Evolutionary conservation across 2,888 invertebrate species (phyloP), one percentile per base, ranked within the genome.

Genomic region (Encarsia formosa): DNA sequence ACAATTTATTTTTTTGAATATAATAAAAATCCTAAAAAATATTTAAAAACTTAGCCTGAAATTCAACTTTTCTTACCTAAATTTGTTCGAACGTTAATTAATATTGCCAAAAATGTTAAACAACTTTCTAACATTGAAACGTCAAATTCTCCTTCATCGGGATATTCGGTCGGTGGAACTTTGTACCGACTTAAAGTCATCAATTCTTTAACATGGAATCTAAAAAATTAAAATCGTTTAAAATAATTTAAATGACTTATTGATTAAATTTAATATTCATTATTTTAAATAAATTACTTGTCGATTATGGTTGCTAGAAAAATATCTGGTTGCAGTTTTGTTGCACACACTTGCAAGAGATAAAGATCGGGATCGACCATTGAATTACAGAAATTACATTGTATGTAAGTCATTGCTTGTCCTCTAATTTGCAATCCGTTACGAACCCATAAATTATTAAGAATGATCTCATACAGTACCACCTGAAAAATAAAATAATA

Each of bases 401-500:
- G 97, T 67, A 96, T 92, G 76, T 98, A 98, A 16, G 96, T 95
- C 95, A 96, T 96, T 29, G 95, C 95, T 77, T 98, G 97, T n/a
- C 96, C 96, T 75, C 92, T 93, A 69, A 98, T 96, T 79, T 96
- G 96, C 9, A 95, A 80, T 0, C 97, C 98, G 77, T 97, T 98
- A 59, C 97, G 84, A 46, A 95, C 93, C 97, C 97, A 98, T 68
- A 96, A 82, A 8, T 92, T 92, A 56, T 89, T 88, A 54, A 94
- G 80, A 34, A 34, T n/a, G 65, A 98, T 94, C 81, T 97, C 97
- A 74, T 95, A 91, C 76, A 94, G 93, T 13, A 92, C 87, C 55
- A 93, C 92, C 92, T 96, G 79, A 8, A 76, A 75, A 5, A 34
- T 5, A 34, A 34, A 5, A 5, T n/a, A n/a, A n/a, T n/a, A n/a